Evolutionary conservation across 2,888 invertebrate genomes (phyloP).

Genomic region (Drosophila koepferae): DNA sequence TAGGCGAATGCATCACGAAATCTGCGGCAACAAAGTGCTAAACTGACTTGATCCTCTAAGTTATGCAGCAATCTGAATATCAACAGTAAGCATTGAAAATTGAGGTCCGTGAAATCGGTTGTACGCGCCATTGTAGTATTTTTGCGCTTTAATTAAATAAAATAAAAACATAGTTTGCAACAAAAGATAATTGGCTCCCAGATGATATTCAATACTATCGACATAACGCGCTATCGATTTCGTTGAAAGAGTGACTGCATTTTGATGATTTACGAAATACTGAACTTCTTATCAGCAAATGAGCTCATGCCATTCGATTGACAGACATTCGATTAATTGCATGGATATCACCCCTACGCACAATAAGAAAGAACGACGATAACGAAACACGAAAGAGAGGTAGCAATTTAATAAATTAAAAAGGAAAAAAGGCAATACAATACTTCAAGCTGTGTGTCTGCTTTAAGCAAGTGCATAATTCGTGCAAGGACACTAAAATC

Average conservation of each 20-base stretch:
- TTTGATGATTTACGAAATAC: constrained; percentile 11
- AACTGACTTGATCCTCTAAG: constrained; percentile 64
- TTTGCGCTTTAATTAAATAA: constrained; percentile 31
- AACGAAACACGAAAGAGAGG: constrained; percentile 68
- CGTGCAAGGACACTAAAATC: constrained; percentile 51
- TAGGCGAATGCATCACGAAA: constrained; percentile 68
- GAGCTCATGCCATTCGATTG: constrained; percentile 50
- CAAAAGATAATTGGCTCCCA: constrained; percentile 46
- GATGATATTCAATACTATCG: constrained; percentile 36
- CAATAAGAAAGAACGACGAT: constrained; percentile 63
- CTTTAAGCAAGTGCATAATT: constrained; percentile 61
- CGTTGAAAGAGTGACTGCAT: constrained; percentile 1
- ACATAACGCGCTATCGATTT: constrained; percentile 17
- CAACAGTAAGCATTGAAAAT: constrained; percentile 55
- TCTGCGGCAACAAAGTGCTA: constrained; percentile 62
- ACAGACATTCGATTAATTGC: constrained; percentile 34
- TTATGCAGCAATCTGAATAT: constrained; percentile 55
- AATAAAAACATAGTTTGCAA: constrained; percentile 49
- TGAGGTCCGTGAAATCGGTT: constrained; percentile 62
- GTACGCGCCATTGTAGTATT: constrained; percentile 64
- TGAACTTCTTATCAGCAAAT: constrained; percentile 40
- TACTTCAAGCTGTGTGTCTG: constrained; percentile 65
- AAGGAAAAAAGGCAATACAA: constrained; percentile 61
- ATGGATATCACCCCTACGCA: constrained; percentile 50
- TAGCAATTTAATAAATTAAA: constrained; percentile 69